These are phyloP conservation scores for Acanthaster planci DNA, from an alignment of 35 echinoderm and acorn worm genomes.

Conservation along the genomic window DNA sequence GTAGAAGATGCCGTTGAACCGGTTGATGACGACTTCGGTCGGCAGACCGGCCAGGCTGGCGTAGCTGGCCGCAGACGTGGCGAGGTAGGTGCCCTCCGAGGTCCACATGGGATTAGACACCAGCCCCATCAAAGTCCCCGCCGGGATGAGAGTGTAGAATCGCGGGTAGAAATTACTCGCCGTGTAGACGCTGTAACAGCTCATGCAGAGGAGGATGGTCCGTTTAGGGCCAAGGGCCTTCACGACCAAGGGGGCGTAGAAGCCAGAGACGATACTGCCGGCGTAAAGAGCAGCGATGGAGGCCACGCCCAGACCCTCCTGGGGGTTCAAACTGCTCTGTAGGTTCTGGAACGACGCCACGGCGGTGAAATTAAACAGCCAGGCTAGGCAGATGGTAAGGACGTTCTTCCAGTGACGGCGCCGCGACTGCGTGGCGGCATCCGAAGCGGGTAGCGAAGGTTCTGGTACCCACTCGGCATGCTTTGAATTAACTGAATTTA, in stretches of 20 bases:
- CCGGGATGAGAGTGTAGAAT: conserved; percentile 55
- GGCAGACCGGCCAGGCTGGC: conserved; percentile 50
- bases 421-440: too few relatives aligned
- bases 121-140: conserved; percentile 62
- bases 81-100: conserved; percentile 79
- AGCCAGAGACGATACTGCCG: conserved; percentile 58
- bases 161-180: conserved; percentile 64
- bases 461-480: too few relatives aligned
- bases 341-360: conserved; percentile 71
- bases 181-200: conserved; percentile 61
- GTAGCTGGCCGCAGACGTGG: conserved; percentile 68
- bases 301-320: conserved; percentile 45
- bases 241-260: conserved; percentile 61
- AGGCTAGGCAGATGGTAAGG: conserved; percentile 51
- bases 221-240: conserved; percentile 58
- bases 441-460: too few relatives aligned
- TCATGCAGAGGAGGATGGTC: conserved; percentile 65
- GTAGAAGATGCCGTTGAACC: conserved; percentile 85
- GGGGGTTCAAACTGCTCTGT: conserved; percentile 71
- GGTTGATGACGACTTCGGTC: conserved; percentile 77
- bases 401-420: conserved; percentile 71
- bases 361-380: conserved; percentile 68
- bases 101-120: conserved; percentile 70
- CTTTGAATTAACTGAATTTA: too few relatives aligned
- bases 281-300: conserved; percentile 70